Evolutionary conservation across 1,140 invertebrate genomes (phyloP).

Genomic region (Leguminivora glycinivorella): DNA sequence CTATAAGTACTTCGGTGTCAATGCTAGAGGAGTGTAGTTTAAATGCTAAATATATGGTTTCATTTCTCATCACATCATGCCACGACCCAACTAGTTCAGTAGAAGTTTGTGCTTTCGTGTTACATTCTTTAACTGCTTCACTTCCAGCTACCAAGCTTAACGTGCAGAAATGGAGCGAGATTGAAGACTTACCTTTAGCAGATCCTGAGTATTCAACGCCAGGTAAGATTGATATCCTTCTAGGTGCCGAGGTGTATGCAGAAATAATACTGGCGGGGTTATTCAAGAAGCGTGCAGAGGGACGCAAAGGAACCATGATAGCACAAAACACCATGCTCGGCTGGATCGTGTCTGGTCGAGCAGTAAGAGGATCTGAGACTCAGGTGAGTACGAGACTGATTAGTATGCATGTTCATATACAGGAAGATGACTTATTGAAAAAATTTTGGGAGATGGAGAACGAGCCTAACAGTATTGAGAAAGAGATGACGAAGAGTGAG

Average conservation of each 20-base stretch:
- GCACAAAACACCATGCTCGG: conserved; percentile 33
- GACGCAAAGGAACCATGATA: background rate
- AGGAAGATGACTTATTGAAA: conserved; percentile 29
- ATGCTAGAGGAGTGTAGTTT: conserved; percentile 6
- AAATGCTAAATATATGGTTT: conserved; percentile 18
- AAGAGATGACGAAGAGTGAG: conserved; percentile 28
- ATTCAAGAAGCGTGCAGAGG: background rate
- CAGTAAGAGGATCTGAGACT: conserved; percentile 6
- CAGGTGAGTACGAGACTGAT: background rate
- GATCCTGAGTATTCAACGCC: conserved; percentile 32
- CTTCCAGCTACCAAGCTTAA: background rate
- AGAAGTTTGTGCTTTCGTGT: conserved; percentile 24
- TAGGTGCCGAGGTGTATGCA: conserved; percentile 34
- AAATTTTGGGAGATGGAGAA: conserved; percentile 35
- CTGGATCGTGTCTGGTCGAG: conserved; percentile 32
- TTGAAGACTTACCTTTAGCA: conserved; percentile 31
- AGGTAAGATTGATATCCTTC: conserved; percentile 31
- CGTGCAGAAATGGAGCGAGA: conserved; percentile 2
- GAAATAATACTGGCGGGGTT: conserved; percentile 28
- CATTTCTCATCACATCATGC: background rate
- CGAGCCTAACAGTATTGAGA: conserved; percentile 28
- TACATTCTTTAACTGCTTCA: conserved; percentile 21
- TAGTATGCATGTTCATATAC: conserved; percentile 26
- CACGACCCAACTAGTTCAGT: background rate
- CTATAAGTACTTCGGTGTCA: conserved; percentile 7